Base-by-base conservation (phyloP, 2,113 vertebrate genomes). In the Arothron firmamentum region DNA sequence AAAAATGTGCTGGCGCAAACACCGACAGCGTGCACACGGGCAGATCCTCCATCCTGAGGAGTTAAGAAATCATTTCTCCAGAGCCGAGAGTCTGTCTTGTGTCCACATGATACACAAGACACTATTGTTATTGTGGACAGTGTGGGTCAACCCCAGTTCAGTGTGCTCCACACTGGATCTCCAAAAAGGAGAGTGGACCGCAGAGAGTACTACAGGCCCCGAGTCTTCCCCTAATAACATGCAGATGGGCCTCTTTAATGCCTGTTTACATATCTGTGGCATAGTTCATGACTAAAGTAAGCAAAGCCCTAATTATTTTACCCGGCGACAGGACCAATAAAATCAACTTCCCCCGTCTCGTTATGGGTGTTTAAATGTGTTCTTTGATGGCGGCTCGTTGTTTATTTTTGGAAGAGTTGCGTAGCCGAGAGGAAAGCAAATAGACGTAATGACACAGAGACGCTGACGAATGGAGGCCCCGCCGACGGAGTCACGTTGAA, bases 261-360 rank as follows among this genome's bases (percentile, higher is more conserved):
- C 84, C 82, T 88, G 88, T 91, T 90, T 91, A 92, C 86, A 87
- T 85, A 87, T 90, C 85, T 88, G 77, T 75, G 72, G 88, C 88
- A 86, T 90, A 89, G 86, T 89, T 90, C 85, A 85, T 81, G 80
- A 83, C 83, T 88, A 87, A 86, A 87, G 85, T 90, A 89, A 91
- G 85, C 88, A 90, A 89, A 86, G 80, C 75, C 69, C 81, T 90
- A 88, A 90, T 91, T 89, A 90, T 90, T 92, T 90, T 89, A 87
- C 85, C 64, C 88, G 78, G 84, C 83, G 75, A 87, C 81, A 81
- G 79, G 83, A 91, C 85, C 86, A 89, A 86, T 90, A 88, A 90
- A 91, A 87, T 85, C 87, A 81, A 88, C 88, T 90, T 91, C 88
- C 90, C 85, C 25, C 71, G 83, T 86, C 82, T 88, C 83, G 79